Conservation (phyloP, 2,888 invertebrate genomes). For the Griposia aprilina region DNA sequence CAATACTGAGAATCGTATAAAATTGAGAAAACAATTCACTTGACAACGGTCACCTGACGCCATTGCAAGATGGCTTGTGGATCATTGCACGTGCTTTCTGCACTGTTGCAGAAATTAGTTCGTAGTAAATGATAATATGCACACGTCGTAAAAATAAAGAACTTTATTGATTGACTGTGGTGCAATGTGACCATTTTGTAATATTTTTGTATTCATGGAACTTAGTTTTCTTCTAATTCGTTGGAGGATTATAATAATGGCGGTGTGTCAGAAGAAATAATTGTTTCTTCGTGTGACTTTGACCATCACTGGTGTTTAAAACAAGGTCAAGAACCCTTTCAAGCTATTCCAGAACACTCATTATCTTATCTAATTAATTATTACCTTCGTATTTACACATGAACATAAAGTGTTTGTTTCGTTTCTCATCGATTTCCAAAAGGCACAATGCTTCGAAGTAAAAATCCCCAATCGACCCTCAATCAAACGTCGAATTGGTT, state of each 20-base stretch:
- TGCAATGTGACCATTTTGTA: slow-evolving; percentile 30
- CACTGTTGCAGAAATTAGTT: slow-evolving; percentile 39
- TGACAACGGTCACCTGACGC: slow-evolving; percentile 23
- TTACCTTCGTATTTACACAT: not conserved
- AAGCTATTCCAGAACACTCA: not conserved
- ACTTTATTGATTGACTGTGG: slow-evolving; percentile 14
- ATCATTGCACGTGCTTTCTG: slow-evolving; percentile 39
- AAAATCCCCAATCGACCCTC: not conserved
- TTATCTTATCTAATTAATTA: slow-evolving; percentile 10
- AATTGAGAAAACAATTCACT: slow-evolving; percentile 24
- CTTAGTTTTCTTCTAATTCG: slow-evolving; percentile 15
- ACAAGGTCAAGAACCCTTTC: not conserved
- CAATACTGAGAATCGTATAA: too few species aligned
- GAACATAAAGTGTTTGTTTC: not conserved
- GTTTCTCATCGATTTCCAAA: slow-evolving; percentile 14
- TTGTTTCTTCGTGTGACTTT: not conserved
- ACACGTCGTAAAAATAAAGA: slow-evolving; percentile 15
- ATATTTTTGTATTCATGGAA: not conserved
- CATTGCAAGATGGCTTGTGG: slow-evolving; percentile 24
- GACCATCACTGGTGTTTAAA: not conserved
- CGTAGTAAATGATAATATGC: slow-evolving; percentile 18
- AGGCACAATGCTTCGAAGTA: not conserved
- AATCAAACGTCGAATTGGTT: not conserved
- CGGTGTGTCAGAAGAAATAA: not conserved
- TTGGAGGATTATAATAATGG: not conserved